phyloP scores from a whole-genome alignment of 1,140 invertebrate species.

The Drosophila takahashii region DNA sequence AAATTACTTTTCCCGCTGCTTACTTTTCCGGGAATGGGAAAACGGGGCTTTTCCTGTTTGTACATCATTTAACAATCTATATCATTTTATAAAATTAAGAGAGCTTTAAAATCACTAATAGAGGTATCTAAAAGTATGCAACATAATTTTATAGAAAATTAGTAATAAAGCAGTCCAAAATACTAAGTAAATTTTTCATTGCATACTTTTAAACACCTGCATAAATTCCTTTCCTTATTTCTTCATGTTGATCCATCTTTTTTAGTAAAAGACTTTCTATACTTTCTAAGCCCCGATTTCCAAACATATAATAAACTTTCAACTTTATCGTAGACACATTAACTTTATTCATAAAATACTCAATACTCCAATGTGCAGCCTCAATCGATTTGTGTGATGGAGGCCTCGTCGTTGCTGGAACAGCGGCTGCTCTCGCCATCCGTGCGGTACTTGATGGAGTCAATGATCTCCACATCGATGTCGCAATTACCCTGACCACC shows the following conservation, averaged over 20 bases:
- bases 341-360: neutral
- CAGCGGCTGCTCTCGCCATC: slow-evolving; percentile 79
- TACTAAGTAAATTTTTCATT: no score
- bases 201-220: no score
- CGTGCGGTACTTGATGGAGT: slow-evolving; percentile 81
- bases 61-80: no score
- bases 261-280: no score
- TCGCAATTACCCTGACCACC: slow-evolving; percentile 67
- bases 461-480: slow-evolving; percentile 83
- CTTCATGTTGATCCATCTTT: no score
- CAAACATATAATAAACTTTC: neutral
- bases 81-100: no score
- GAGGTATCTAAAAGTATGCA: no score
- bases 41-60: neutral
- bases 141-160: no score
- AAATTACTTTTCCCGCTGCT: slow-evolving; percentile 80
- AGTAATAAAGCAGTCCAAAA: no score
- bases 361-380: neutral
- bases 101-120: no score
- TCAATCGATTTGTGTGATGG: slow-evolving; percentile 78
- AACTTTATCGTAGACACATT: neutral
- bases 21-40: slow-evolving; percentile 14
- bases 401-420: slow-evolving; percentile 80
- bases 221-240: no score
- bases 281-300: neutral